These are phyloP conservation scores for Portevinia maculata DNA, from an alignment of 2,888 invertebrate genomes.

Conservation along the genomic window DNA sequence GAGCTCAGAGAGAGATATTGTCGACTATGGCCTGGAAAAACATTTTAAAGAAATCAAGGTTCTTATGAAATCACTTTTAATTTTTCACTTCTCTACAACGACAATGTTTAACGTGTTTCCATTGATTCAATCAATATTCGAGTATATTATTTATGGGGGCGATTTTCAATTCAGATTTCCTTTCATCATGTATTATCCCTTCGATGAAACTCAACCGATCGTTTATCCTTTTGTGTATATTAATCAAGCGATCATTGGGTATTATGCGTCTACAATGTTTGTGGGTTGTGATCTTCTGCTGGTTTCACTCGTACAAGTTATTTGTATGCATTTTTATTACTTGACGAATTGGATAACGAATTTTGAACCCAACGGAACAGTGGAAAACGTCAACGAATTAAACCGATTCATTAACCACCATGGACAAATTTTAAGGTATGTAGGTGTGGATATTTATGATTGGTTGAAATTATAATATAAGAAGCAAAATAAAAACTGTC, in stretches of 20 bases:
- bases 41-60: slow-evolving; percentile 52
- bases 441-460: background rate
- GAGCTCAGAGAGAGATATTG: slow-evolving; percentile 29
- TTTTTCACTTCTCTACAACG: slow-evolving; percentile 68
- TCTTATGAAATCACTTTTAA: slow-evolving; percentile 54
- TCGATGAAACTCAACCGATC: slow-evolving; percentile 25
- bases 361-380: slow-evolving; percentile 69
- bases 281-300: slow-evolving; percentile 75
- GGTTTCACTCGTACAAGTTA: slow-evolving; percentile 63
- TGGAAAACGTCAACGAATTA: slow-evolving; percentile 64
- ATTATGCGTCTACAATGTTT: slow-evolving; percentile 54
- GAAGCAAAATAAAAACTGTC: too few relatives aligned
- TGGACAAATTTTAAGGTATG: slow-evolving; percentile 72
- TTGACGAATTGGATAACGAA: slow-evolving; percentile 63
- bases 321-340: slow-evolving; percentile 76
- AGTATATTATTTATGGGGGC: slow-evolving; percentile 47
- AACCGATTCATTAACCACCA: slow-evolving; percentile 68
- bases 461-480: too few relatives aligned
- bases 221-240: slow-evolving; percentile 59
- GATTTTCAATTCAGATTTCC: slow-evolving; percentile 65
- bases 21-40: slow-evolving; percentile 52
- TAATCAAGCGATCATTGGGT: slow-evolving; percentile 54
- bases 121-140: slow-evolving; percentile 54
- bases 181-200: slow-evolving; percentile 68
- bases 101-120: slow-evolving; percentile 74